Evolutionary conservation across 2,797 vertebrate species (phyloP).

Genomic region (Acrossocheilus fasciatus): DNA sequence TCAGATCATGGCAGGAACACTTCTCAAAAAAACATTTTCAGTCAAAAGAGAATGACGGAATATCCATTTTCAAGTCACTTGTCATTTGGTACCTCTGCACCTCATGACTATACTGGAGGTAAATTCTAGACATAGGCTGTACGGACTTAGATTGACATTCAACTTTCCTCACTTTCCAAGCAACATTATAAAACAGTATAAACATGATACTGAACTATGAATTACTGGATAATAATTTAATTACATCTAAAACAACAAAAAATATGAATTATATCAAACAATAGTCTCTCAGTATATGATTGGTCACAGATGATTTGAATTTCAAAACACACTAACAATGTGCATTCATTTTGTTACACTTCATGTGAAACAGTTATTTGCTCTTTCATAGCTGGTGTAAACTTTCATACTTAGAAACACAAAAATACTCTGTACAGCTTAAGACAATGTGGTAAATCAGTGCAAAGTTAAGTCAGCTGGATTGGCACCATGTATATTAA

Average conservation of each 20-base stretch:
- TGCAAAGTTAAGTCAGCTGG: conserved; percentile 67
- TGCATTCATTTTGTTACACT: background rate
- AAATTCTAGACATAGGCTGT: background rate
- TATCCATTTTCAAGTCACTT: conserved; percentile 20
- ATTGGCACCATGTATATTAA: conserved; percentile 28
- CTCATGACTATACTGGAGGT: background rate
- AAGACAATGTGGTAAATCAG: conserved; percentile 71
- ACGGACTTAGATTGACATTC: conserved; percentile 2
- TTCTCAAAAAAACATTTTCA: background rate
- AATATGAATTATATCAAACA: conserved; percentile 14
- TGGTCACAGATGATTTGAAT: conserved; percentile 25
- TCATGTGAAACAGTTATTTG: conserved; percentile 7
- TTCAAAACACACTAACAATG: conserved; percentile 14
- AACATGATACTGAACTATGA: conserved; percentile 5
- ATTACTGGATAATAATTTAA: conserved; percentile 17
- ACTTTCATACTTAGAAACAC: conserved; percentile 28
- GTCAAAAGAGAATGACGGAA: background rate
- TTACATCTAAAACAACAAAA: conserved; percentile 20
- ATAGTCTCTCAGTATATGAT: conserved; percentile 1
- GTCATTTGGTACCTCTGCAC: background rate
- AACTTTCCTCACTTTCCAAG: background rate
- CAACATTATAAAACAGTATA: conserved; percentile 26
- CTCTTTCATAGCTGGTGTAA: conserved; percentile 16
- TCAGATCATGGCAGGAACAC: background rate
- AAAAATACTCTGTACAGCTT: conserved; percentile 51